Evolutionary conservation across 2,797 vertebrate genomes (phyloP), one percentile per base, ranked within the genome.

Genomic region (Austrolebias charrua): DNA sequence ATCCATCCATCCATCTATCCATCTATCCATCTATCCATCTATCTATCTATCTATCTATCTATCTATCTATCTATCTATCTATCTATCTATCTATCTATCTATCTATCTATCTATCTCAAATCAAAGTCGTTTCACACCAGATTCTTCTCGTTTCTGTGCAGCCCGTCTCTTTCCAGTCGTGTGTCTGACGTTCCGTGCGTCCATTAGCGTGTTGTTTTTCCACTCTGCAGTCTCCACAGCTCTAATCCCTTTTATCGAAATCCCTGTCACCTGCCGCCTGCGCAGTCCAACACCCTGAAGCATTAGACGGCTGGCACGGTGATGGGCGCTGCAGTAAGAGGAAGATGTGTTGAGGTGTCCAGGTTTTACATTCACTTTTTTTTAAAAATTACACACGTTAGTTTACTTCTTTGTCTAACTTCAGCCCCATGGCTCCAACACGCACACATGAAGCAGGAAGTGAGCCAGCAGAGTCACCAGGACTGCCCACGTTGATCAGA

Each of bases 171-270:
- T 24, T 64, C 18, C 55, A 56, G 50, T 49, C 60, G 58, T 66
- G 63, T 66, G 63, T 82, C 73, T 72, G 56, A 75, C 78, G 31
- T 4, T 47, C 72, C 72, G 44, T 70, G 71, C 56, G 55, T 65
- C 60, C 66, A 61, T 38, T 66, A 73, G 79, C 66, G 76, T 63
- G 79, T 87, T 85, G 78, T 86, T 85, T 79, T 78, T 79, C 81
- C 78, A 84, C 83, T 83, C 88, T 83, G 78, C 87, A 85, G 89
- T 90, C 84, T 78, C 85, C 86, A 86, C 89, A 88, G 90, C 87
- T 84, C 81, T 92, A 93, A 94, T 94, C 92, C 91, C 82, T 90
- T 93, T 92, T 91, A 93, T 92, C 92, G 90, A 92, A 93, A 92
- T 91, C 88, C 84, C 76, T 91, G 90, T 92, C 91, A 92, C 92